Evolutionary conservation across 2,797 vertebrate species (phyloP).

Genomic region (Antrozous pallidus): DNA sequence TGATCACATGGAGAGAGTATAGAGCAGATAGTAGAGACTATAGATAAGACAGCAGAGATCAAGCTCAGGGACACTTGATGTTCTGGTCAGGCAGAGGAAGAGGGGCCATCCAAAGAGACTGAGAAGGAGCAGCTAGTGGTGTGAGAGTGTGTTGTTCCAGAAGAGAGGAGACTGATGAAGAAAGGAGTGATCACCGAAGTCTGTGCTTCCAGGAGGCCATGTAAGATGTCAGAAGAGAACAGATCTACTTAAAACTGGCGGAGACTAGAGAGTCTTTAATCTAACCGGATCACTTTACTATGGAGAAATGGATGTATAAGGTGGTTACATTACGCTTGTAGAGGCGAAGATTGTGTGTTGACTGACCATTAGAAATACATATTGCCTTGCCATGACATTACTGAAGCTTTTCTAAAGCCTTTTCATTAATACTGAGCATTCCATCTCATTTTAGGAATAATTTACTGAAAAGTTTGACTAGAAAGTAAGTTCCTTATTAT

Average conservation of each 20-base stretch:
- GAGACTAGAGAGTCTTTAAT: neutral
- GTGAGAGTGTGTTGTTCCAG: neutral
- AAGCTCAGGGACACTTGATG: neutral
- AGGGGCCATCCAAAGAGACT: neutral
- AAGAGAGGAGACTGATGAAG: neutral
- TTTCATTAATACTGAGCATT: neutral
- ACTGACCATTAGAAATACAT: neutral
- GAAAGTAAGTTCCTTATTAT: conserved; percentile 13
- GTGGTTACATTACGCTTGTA: neutral
- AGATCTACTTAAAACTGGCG: neutral
- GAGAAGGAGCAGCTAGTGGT: neutral
- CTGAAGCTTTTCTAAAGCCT: neutral
- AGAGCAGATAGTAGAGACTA: neutral
- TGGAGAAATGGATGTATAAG: neutral
- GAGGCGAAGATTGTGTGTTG: neutral
- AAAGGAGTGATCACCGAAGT: neutral
- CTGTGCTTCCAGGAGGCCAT: neutral
- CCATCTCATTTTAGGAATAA: conserved; percentile 1
- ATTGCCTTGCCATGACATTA: neutral
- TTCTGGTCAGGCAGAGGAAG: neutral
- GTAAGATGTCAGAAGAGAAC: neutral
- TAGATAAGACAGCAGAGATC: neutral
- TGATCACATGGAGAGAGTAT: neutral
- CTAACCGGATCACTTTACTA: neutral
- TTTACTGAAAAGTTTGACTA: neutral